Percentiles rank a stretch among this genome's conserved stretches.
Conservation (phyloP, 2,797 vertebrate genomes). For the Xerus rutilus region DNA sequence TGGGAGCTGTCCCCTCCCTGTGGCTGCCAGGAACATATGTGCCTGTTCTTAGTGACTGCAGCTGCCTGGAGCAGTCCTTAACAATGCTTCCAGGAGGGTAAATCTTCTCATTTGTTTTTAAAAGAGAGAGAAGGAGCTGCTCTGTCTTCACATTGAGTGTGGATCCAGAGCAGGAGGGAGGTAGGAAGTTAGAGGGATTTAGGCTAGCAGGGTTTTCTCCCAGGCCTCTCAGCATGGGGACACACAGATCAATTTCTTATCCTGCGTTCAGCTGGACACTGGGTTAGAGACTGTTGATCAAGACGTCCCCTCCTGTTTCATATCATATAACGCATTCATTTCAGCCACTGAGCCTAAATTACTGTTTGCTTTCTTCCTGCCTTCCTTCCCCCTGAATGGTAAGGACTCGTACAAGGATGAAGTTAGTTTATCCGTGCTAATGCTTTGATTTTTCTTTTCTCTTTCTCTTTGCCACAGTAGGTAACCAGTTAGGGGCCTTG, state of each 20-base stretch:
- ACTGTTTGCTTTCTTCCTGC: conserved; percentile 87
- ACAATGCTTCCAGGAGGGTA: conserved; percentile 68
- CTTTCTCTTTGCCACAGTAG: conserved; percentile 93
- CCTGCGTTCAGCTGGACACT: conserved; percentile 91
- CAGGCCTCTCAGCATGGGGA: conserved; percentile 88
- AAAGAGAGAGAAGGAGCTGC: conserved; percentile 64
- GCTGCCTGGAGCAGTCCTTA: conserved; percentile 40
- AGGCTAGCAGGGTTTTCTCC: conserved; percentile 86
- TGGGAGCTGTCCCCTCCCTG: rapidly evolving
- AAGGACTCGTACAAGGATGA: conserved; percentile 87
- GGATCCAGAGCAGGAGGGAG: conserved; percentile 80
- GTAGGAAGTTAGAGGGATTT: conserved; percentile 84
- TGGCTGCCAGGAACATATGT: conserved; percentile 11
- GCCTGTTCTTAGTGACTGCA: not conserved
- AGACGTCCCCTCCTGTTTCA: conserved; percentile 90
- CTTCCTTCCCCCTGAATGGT: conserved; percentile 84
- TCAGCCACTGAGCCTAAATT: conserved; percentile 89
- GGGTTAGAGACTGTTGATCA: conserved; percentile 89
- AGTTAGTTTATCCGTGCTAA: conserved; percentile 91
- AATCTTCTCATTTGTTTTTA: conserved; percentile 79
- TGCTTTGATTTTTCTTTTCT: conserved; percentile 88
- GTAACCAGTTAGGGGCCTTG: conserved; percentile 97
- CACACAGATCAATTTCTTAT: conserved; percentile 89
- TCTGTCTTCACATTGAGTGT: conserved; percentile 78
- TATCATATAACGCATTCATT: conserved; percentile 88